These are phyloP conservation scores for Drosophila limbata DNA, from an alignment of 2,888 invertebrate species.

Conservation along the genomic window DNA sequence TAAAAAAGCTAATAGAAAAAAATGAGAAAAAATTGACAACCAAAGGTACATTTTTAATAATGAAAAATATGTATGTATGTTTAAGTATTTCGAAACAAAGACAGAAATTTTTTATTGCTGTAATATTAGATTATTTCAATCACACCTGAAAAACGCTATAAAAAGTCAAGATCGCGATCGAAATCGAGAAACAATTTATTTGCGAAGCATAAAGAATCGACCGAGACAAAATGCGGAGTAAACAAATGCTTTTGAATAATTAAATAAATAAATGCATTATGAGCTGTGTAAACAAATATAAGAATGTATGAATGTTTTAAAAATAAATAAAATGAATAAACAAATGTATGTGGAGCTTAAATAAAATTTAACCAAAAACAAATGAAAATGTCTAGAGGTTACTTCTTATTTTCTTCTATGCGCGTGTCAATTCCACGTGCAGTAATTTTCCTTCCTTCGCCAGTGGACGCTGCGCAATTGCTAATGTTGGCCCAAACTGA, in stretches of 20 bases:
- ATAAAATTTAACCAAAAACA: neutral
- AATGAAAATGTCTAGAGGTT: neutral
- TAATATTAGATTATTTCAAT: neutral
- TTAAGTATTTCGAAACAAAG: too few relatives aligned
- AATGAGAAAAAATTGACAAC: too few relatives aligned
- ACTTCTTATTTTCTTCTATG: constrained; percentile 1
- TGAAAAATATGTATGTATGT: too few relatives aligned
- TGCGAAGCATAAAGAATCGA: constrained; percentile 13
- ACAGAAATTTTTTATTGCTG: too few relatives aligned
- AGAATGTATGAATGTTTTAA: neutral
- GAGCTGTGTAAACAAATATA: constrained; percentile 10
- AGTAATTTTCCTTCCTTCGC: neutral
- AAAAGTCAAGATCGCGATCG: neutral
- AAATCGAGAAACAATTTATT: constrained; percentile 1
- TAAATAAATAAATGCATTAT: constrained; percentile 19
- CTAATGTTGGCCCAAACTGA: constrained; percentile 2
- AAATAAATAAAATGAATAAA: constrained; percentile 12
- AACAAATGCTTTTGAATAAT: constrained; percentile 9
- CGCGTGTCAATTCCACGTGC: constrained; percentile 12
- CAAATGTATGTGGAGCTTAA: neutral
- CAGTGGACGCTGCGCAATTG: constrained; percentile 7
- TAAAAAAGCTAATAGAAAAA: too few relatives aligned
- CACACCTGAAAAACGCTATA: neutral
- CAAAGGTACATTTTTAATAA: too few relatives aligned
- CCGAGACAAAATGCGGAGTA: constrained; percentile 5